phyloP scores from a whole-genome alignment of 2,797 vertebrate genomes.

The Urophycis tenuis region DNA sequence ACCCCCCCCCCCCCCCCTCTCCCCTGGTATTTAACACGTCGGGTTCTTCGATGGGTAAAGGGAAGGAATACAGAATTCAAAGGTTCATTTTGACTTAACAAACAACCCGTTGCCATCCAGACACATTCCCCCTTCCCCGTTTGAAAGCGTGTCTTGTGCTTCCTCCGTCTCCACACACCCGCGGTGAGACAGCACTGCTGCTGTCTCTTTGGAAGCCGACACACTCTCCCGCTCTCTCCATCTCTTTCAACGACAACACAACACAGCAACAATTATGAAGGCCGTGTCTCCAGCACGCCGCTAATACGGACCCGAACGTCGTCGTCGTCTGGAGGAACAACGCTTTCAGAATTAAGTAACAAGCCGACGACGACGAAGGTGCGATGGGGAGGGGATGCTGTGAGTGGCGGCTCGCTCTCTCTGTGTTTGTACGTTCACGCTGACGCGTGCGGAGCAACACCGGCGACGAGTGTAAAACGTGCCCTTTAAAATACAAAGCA shows the following conservation, averaged over 20 bases:
- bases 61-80: neutral
- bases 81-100: neutral
- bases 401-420: neutral
- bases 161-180: neutral
- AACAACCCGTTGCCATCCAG: neutral
- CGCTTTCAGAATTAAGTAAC: neutral
- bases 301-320: neutral
- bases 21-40: too few species aligned
- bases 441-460: neutral
- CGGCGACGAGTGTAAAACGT: neutral
- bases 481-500: neutral
- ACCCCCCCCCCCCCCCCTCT: too few species aligned
- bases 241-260: neutral
- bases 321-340: neutral
- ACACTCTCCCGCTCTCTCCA: neutral
- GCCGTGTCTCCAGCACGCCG: neutral
- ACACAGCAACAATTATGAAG: neutral
- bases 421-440: neutral
- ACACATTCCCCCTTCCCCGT: neutral
- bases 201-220: neutral
- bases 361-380: neutral
- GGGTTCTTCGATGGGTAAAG: neutral
- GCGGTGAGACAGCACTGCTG: neutral
- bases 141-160: neutral
- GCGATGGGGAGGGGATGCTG: neutral